Base-by-base conservation (phyloP, 1,140 invertebrate species). In the Drosophila ogumai region DNA sequence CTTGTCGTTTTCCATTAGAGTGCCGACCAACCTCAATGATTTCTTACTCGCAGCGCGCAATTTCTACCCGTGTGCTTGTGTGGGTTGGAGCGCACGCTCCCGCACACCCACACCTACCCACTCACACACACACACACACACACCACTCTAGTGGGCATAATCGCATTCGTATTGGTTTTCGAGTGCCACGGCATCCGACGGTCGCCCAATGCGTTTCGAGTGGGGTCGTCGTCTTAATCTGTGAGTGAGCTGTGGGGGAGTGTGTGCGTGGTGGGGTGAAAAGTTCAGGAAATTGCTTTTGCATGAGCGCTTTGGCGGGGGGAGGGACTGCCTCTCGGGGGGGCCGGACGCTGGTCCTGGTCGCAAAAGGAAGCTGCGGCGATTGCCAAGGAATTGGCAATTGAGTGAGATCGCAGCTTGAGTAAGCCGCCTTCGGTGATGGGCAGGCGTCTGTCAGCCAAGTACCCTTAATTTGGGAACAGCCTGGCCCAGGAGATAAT, bases 241-340 rank as follows among this genome's bases (percentile, higher is more conserved):
- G 44, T 55, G 25, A 54, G 31, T 69, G 40, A 34, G 19, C 34
- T 69, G 41, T 10, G 40, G 25, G 17, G 52, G 38, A 55, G 28
- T 57, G 41, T 57, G 36, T 52, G 44, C 67, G 80, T 46, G 68
- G 59, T 56, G 41, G 69, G 64, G 63, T 68, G 84, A 88, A 84
- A 81, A 84, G 77, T 85, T 78, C 85, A 88, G 85, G 85, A 88
- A 88, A 88, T 88, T 88, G 85, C 85, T 88, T 88, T 88, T 88
- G 85, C 85, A 85, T 90, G 85, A 90, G 69, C 71, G 78, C 75
- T 47, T 76, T 76, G 66, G 66, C 47, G 64, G 25, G 36, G 61
- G 67, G 28, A 19, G 60, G 43, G 44, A 5, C 13, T 38, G 19
- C 52, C 13, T 38, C 52, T 54, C n/a, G 19, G 25, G 47, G 28